A percentile compares a stretch with the other conserved stretches of the same genome.
phyloP scores from a whole-genome alignment of 1,140 invertebrate species.

The Paraescarpia echinospica region DNA sequence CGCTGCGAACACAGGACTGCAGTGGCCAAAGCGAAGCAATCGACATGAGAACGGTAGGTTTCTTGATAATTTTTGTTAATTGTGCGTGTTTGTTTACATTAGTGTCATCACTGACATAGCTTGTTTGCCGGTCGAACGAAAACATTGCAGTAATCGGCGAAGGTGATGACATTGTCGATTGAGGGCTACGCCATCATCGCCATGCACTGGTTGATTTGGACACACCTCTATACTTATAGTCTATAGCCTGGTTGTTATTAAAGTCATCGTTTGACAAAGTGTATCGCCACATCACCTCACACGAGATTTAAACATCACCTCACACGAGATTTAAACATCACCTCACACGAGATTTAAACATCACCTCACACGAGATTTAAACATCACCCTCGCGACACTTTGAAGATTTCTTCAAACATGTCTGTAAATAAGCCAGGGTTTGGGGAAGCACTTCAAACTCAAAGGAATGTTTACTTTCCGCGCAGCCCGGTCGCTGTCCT shows the following conservation, averaged over 20 bases:
- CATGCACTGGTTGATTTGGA: not conserved
- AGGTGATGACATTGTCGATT: too few species aligned
- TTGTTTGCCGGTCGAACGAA: not conserved
- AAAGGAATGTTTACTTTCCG: not conserved
- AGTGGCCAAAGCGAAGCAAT: not conserved
- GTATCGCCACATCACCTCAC: not conserved
- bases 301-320: not conserved
- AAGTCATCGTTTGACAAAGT: not conserved
- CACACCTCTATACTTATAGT: too few species aligned
- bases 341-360: not conserved
- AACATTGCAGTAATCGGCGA: not conserved
- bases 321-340: not conserved
- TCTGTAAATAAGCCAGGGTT: not conserved
- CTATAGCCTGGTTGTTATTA: not conserved
- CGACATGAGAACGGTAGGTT: constrained; percentile 3
- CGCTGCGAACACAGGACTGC: not conserved
- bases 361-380: not conserved
- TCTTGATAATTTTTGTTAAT: not conserved
- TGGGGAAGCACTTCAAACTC: not conserved
- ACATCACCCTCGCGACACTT: not conserved
- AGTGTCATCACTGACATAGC: not conserved
- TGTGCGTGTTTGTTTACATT: not conserved
- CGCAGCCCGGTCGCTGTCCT: not conserved
- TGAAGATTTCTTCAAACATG: not conserved
- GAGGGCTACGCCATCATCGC: too few species aligned